Conservation (phyloP, 2,888 invertebrate species). For the Limenitis camilla region DNA sequence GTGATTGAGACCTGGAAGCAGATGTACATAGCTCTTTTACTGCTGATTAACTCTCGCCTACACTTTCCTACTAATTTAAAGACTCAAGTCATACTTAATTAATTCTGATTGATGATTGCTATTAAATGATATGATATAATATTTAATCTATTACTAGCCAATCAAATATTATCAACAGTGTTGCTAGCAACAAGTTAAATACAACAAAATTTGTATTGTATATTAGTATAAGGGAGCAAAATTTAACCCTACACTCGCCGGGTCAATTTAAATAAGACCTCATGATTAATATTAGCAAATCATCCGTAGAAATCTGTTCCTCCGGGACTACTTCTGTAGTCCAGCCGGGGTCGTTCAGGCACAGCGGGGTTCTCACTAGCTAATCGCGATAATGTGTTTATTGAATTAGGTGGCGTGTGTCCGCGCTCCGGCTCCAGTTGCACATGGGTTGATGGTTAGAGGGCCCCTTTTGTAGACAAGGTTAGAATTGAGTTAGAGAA, state of each 20-base stretch:
- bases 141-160: no score
- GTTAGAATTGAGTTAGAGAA: slow-evolving; percentile 4
- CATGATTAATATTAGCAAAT: slow-evolving; percentile 58
- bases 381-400: slow-evolving; percentile 75
- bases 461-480: slow-evolving; percentile 8
- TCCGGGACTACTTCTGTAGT: slow-evolving; percentile 44
- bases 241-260: slow-evolving; percentile 25
- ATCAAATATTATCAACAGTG: no score
- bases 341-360: slow-evolving; percentile 32
- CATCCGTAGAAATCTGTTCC: slow-evolving; percentile 58
- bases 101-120: no score
- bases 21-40: no score
- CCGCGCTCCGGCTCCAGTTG: slow-evolving; percentile 47
- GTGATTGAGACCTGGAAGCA: no score
- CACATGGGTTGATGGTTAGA: slow-evolving; percentile 36
- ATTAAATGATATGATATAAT: no score
- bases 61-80: no score
- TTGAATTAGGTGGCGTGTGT: slow-evolving; percentile 72
- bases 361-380: slow-evolving; percentile 48
- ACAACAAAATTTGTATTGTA: no score
- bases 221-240: background rate
- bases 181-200: no score
- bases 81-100: no score
- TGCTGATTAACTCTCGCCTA: no score
- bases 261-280: slow-evolving; percentile 55